A percentile compares a stretch with the other conserved stretches of the same genome.
phyloP scores from a whole-genome alignment of 1,140 invertebrate genomes.

The Drosophila nigrodunni region DNA sequence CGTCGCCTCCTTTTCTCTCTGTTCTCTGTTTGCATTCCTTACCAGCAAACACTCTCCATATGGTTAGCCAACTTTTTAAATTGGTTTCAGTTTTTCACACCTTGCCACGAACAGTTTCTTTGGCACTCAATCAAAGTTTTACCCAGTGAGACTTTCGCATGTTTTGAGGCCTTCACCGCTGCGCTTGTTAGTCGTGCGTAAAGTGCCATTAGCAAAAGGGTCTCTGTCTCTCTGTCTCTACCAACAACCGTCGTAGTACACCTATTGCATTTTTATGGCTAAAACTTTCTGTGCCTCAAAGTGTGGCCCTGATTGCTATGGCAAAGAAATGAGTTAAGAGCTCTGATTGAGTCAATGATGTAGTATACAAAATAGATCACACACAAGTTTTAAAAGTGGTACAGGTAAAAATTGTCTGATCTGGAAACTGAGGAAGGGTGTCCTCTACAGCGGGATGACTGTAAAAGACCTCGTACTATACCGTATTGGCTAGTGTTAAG shows the following conservation, averaged over 20 bases:
- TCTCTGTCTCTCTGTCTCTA: slow-evolving; percentile 28
- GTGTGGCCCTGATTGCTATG: slow-evolving; percentile 40
- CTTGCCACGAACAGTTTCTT: slow-evolving; percentile 58
- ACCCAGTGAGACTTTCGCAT: slow-evolving; percentile 37
- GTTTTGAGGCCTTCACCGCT: slow-evolving; percentile 39
- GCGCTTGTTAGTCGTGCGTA: slow-evolving; percentile 75
- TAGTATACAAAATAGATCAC: slow-evolving; percentile 2
- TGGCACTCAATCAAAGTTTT: slow-evolving; percentile 77
- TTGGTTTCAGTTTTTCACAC: slow-evolving; percentile 80
- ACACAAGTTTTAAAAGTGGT: background rate
- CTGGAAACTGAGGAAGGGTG: too few species aligned
- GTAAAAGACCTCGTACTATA: too few species aligned
- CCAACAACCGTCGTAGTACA: slow-evolving; percentile 24
- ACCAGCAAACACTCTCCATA: slow-evolving; percentile 56
- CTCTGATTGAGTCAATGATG: slow-evolving; percentile 33
- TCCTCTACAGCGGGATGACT: too few species aligned
- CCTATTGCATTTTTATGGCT: slow-evolving; percentile 78
- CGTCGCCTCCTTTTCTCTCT: slow-evolving; percentile 16
- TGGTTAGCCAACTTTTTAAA: slow-evolving; percentile 79
- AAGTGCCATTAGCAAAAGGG: slow-evolving; percentile 77
- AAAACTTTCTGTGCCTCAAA: slow-evolving; percentile 47
- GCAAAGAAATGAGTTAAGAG: slow-evolving; percentile 11
- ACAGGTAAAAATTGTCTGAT: too few species aligned
- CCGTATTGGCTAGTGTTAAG: too few species aligned
- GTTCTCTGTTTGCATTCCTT: slow-evolving; percentile 26